Conservation (phyloP, 92 coral and sea anemone species). For the Nematostella vectensis region DNA sequence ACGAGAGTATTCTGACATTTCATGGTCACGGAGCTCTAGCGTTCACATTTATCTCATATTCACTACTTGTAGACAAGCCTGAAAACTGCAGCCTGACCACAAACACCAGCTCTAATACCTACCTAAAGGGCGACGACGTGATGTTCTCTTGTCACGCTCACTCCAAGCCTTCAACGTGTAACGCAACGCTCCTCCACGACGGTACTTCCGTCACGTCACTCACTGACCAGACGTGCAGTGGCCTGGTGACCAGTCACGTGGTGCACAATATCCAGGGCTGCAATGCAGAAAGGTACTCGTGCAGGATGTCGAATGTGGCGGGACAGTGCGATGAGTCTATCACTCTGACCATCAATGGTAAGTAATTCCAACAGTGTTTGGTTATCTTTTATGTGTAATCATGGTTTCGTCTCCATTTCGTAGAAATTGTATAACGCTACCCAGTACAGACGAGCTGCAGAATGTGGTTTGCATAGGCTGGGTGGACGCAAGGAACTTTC, state of each 20-base stretch:
- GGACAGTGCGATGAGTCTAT: neutral
- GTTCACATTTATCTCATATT: too few species aligned
- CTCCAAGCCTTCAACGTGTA: constrained; percentile 20
- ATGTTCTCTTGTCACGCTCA: constrained; percentile 3
- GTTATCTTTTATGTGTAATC: neutral
- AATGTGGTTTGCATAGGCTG: too few species aligned
- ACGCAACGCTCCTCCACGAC: constrained; percentile 14
- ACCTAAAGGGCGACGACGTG: constrained; percentile 11
- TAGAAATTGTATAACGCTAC: too few species aligned
- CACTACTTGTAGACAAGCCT: constrained; percentile 11
- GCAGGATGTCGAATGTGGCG: neutral
- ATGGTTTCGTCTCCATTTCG: too few species aligned
- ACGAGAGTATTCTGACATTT: too few species aligned
- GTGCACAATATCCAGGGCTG: constrained; percentile 7
- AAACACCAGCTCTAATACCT: constrained; percentile 12
- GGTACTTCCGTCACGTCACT: constrained; percentile 1
- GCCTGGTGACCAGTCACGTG: neutral
- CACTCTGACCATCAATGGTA: constrained; percentile 18
- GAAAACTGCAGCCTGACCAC: constrained; percentile 12
- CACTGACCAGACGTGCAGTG: constrained; percentile 10
- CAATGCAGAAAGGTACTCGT: constrained; percentile 2
- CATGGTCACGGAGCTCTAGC: too few species aligned
- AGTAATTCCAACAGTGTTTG: neutral
- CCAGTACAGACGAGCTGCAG: too few species aligned
- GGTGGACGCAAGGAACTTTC: too few species aligned